Evolutionary conservation across 2,113 vertebrate species (phyloP), one percentile per base, ranked within the genome.

Genomic region (Pimephales promelas): DNA sequence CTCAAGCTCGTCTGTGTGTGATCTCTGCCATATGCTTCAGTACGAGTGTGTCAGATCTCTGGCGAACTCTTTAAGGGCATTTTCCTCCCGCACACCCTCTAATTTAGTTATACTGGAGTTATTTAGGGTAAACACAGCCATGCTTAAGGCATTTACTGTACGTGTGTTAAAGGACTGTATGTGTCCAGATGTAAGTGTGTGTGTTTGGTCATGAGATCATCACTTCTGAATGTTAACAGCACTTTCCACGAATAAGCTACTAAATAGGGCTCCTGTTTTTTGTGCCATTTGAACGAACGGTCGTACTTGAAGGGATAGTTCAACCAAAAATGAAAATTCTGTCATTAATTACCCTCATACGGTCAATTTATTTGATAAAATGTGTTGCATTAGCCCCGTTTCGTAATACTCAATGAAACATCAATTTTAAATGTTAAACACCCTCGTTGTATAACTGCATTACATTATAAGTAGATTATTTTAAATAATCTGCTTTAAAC

Each of bases 21-120:
- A 88, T 87, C 64, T 66, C 84, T 77, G 75, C 79, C 87, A 84
- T 88, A 89, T 86, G 88, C 83, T 81, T 66, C 49, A 64, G 34
- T 78, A 52, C 84, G 85, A 68, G 82, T 3, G 61, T 75, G 49
- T 66, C 43, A 87, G 73, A 79, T 62, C 64, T 68, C 64, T 68
- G 7, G 62, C 5, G 84, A 84, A 77, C 16, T 36, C 24, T 56
- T 75, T 66, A 31, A 22, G 57, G 74, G 10, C 43, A 26, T 72
- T 71, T 71, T 83, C 34, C 45, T 43, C 45, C 78, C 68, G 68
- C 28, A 62, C 31, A 45, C 68, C 68, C 81, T 83, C 72, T 68
- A 70, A 56, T 70, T 83, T 80, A 66, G n/a, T 81, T 82, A 74
- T 64, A 74, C 31, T 10, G 52, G 85, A 49, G 79, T 71, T 68